Base-by-base conservation (phyloP, 2,888 invertebrate genomes). In the Megastigmus dorsalis region DNA sequence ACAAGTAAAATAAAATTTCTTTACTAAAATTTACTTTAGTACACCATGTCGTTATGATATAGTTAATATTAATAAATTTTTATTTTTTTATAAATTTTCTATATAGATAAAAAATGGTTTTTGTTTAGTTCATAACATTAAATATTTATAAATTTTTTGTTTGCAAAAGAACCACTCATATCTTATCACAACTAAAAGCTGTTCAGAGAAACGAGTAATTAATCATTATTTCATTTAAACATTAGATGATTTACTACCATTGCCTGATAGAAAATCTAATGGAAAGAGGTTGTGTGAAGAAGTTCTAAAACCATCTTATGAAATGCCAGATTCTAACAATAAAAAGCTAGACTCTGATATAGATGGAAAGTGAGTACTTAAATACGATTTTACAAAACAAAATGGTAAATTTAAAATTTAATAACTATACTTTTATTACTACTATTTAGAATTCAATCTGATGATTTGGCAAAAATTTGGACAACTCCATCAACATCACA, bases 271-370 rank as follows among this genome's bases (percentile, higher is more conserved):
- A 13, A 63, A 68, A 10, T 23, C 33, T n/a, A 45, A 3, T 50
- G 36, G 15, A 28, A 73, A 84, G 13, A 54, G 52, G 82, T 80
- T 91, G 41, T 87, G 90, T 62, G 90, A 90, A 50, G 88, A 90
- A n/a, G 90, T 89, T 79, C 80, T 92, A 52, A 92, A 92, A 82
- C 89, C 90, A 0, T 90, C 89, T 10, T 89, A 85, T 80, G 86
- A 88, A 74, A 59, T 78, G 48, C 76, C 77, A 20, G 68, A 81
- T 36, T 38, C 43, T 10, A 68, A 82, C 38, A 77, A 79, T 20
- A 79, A 82, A 82, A 84, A 87, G 83, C 67, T 82, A 76, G 91
- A 91, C 81, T 86, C 85, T 55, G 91, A 91, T 81, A 82, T 92
- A 79, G 91, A 92, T 88, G 91, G 90, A 82, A 90, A 89, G 91